A percentile compares a stretch with the other conserved stretches of the same genome.
Conservation (phyloP, 2,797 vertebrate species). For the Urocyon cinereoargenteus region DNA sequence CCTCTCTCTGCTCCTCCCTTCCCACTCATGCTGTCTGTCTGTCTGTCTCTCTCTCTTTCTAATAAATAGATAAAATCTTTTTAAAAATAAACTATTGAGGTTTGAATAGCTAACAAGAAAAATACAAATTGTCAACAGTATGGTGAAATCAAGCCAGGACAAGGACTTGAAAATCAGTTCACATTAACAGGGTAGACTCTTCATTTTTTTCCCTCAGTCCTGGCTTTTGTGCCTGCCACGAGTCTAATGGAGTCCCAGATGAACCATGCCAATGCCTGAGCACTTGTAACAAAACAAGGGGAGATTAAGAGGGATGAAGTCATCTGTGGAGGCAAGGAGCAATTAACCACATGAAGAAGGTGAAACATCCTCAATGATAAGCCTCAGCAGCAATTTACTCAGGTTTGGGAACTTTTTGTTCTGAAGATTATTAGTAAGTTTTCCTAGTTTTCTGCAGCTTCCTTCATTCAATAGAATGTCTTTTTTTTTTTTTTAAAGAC, state of each 20-base stretch:
- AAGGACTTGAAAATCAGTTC: conserved; percentile 60
- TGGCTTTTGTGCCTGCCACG: rapidly evolving
- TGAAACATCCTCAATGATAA: conserved; percentile 54
- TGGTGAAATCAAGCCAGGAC: conserved; percentile 43
- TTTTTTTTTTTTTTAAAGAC: conserved; percentile 48
- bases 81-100: not conserved
- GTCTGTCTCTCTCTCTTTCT: not conserved
- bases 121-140: conserved; percentile 25
- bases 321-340: conserved; percentile 68
- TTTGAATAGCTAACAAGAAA: conserved; percentile 72
- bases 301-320: conserved; percentile 48
- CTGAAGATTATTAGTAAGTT: conserved; percentile 61
- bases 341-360: conserved; percentile 76
- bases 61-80: not conserved
- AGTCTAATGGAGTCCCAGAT: conserved; percentile 43
- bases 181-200: not conserved
- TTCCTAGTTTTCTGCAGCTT: conserved; percentile 63
- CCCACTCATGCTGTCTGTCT: not conserved
- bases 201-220: conserved; percentile 60
- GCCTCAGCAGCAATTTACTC: conserved; percentile 57
- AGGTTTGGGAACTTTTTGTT: conserved; percentile 71
- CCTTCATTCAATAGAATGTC: not conserved
- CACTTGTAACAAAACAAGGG: conserved; percentile 15
- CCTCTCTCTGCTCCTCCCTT: not conserved
- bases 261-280: not conserved